Percentiles rank a stretch among this genome's conserved stretches.
These are phyloP conservation scores for Dufourea novaeangliae DNA, from an alignment of 1,140 invertebrate species.

Conservation along the genomic window DNA sequence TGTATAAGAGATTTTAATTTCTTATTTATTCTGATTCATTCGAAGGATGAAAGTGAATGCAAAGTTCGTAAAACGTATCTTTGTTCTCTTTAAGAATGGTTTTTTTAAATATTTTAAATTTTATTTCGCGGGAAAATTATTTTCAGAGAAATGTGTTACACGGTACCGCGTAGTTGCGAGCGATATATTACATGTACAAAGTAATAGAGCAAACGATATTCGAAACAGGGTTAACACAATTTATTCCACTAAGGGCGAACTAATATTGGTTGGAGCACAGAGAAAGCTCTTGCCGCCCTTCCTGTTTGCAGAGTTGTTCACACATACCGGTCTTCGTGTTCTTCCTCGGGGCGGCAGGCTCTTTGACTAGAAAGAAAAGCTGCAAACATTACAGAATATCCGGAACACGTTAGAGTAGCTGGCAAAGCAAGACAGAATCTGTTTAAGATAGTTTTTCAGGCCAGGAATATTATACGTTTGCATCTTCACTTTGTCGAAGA, in stretches of 20 bases:
- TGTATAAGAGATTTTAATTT: too few relatives aligned
- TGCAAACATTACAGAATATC: conserved; percentile 39
- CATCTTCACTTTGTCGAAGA: background rate
- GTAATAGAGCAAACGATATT: conserved; percentile 2
- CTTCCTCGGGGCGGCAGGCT: background rate
- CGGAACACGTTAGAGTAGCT: background rate
- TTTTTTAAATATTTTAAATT: too few relatives aligned
- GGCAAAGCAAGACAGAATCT: background rate
- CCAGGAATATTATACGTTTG: background rate
- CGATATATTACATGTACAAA: background rate
- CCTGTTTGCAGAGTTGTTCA: conserved; percentile 22
- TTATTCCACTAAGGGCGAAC: conserved; percentile 8
- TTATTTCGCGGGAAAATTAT: background rate
- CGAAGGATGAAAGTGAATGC: too few relatives aligned
- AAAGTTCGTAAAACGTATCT: too few relatives aligned
- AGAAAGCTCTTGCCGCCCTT: background rate
- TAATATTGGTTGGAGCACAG: conserved; percentile 8
- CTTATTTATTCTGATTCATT: too few relatives aligned
- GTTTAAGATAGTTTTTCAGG: background rate
- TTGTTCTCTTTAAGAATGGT: too few relatives aligned
- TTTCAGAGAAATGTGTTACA: background rate
- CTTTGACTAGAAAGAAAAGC: conserved; percentile 26
- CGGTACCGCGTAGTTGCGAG: background rate
- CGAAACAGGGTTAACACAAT: background rate
- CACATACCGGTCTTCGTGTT: conserved; percentile 15